These are phyloP conservation scores for Dreissena polymorpha DNA, from an alignment of 1,140 invertebrate species.

Conservation along the genomic window DNA sequence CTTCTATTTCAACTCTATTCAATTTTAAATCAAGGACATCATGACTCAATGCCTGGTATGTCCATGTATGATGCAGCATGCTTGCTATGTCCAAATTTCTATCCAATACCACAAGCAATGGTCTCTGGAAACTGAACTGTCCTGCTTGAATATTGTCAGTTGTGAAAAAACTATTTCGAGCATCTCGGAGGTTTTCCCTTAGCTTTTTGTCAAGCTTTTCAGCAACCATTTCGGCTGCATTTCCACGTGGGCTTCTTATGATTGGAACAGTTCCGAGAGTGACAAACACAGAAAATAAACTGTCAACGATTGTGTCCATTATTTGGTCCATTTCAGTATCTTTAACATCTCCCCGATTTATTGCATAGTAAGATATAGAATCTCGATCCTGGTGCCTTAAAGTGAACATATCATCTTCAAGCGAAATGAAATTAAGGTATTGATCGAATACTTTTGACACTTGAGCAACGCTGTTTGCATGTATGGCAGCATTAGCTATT, in stretches of 20 bases:
- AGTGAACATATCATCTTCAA: conserved; percentile 99
- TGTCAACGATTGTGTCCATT: conserved; percentile 97
- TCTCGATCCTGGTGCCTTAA: conserved; percentile 95
- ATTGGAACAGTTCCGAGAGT: conserved; percentile 96
- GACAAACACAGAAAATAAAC: conserved; percentile 98
- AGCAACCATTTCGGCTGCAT: conserved; percentile 99
- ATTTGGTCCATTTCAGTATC: conserved; percentile 97
- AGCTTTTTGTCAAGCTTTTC: conserved; percentile 98
- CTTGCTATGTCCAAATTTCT: conserved; percentile 98
- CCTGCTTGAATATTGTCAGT: conserved; percentile 86
- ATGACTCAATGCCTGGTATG: conserved; percentile 95
- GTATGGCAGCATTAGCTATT: conserved; percentile 93
- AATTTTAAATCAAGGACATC: conserved; percentile 95
- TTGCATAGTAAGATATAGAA: conserved; percentile 95
- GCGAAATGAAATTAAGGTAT: conserved; percentile 98
- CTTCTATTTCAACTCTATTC: conserved; percentile 92
- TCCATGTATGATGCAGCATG: conserved; percentile 99
- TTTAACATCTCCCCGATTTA: conserved; percentile 96
- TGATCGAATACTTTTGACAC: conserved; percentile 93
- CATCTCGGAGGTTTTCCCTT: conserved; percentile 97
- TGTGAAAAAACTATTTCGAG: conserved; percentile 97
- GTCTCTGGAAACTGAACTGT: conserved; percentile 94
- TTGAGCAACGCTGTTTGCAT: conserved; percentile 87
- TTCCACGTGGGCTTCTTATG: conserved; percentile 96
- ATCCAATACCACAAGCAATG: conserved; percentile 95